These are phyloP conservation scores for Frankliniella fusca DNA, from an alignment of 2,888 invertebrate species.

Conservation along the genomic window DNA sequence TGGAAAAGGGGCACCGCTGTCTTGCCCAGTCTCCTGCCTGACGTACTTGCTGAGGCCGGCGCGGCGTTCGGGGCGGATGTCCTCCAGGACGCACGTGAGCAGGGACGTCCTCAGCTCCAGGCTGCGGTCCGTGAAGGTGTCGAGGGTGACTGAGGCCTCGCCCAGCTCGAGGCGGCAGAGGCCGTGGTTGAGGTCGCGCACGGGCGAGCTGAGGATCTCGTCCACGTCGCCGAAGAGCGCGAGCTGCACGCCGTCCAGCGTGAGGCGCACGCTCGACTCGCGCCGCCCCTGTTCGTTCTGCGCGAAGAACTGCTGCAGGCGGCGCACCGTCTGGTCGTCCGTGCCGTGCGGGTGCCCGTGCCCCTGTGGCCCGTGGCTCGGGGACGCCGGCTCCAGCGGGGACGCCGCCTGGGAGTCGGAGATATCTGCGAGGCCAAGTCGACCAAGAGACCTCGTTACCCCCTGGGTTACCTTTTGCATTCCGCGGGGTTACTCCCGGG, in stretches of 20 bases:
- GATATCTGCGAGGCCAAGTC: background rate
- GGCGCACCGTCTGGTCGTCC: conserved; percentile 58
- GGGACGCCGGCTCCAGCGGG: conserved; percentile 45
- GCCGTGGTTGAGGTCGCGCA: conserved; percentile 66
- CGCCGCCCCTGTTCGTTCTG: conserved; percentile 62
- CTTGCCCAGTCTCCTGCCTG: background rate
- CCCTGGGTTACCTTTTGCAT: background rate
- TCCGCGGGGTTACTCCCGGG: no score
- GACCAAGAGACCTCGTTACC: background rate
- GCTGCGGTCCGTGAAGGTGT: conserved; percentile 64
- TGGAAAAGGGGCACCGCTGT: no score
- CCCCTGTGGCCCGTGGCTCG: conserved; percentile 46
- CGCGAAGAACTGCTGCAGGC: conserved; percentile 68
- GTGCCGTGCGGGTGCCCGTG: conserved; percentile 42
- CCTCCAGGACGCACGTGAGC: conserved; percentile 64
- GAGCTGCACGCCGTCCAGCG: conserved; percentile 65
- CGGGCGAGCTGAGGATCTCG: conserved; percentile 67
- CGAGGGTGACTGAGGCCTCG: conserved; percentile 60
- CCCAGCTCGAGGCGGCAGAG: conserved; percentile 65
- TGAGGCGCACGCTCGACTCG: conserved; percentile 54
- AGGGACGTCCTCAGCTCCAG: conserved; percentile 65
- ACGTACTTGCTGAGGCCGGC: conserved; percentile 58
- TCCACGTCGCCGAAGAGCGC: conserved; percentile 69
- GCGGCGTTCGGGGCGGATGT: conserved; percentile 64
- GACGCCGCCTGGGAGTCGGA: conserved; percentile 44